Conservation (phyloP, 2,113 vertebrate genomes). For the Candoia aspera region DNA sequence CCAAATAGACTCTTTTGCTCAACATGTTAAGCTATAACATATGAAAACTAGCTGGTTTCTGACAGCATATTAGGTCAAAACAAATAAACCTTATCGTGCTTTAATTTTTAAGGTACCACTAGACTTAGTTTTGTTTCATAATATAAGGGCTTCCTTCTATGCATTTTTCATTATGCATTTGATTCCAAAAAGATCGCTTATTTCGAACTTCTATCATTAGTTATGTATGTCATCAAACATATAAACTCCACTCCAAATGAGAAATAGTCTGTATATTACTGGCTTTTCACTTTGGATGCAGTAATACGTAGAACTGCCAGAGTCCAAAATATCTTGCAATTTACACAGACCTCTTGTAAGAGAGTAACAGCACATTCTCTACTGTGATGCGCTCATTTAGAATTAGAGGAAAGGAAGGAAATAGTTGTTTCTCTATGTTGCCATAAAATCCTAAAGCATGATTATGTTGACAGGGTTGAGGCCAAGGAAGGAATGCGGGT, state of each 20-base stretch:
- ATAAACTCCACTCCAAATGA: neutral
- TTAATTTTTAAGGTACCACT: too few species aligned
- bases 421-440: neutral
- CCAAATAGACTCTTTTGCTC: neutral
- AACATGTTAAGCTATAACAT: neutral
- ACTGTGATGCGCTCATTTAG: neutral
- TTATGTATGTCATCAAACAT: neutral
- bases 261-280: neutral
- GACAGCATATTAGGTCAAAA: too few species aligned
- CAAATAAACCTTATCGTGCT: too few species aligned
- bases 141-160: neutral
- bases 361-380: neutral
- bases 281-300: neutral
- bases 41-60: too few species aligned
- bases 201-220: neutral
- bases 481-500: neutral
- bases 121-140: too few species aligned
- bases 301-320: neutral
- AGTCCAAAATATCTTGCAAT: neutral
- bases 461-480: neutral
- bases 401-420: neutral
- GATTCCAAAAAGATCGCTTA: neutral
- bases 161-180: neutral
- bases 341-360: neutral
- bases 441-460: neutral